Conservation (phyloP, 2,113 vertebrate species). For the Campylorhamphus procurvoides region DNA sequence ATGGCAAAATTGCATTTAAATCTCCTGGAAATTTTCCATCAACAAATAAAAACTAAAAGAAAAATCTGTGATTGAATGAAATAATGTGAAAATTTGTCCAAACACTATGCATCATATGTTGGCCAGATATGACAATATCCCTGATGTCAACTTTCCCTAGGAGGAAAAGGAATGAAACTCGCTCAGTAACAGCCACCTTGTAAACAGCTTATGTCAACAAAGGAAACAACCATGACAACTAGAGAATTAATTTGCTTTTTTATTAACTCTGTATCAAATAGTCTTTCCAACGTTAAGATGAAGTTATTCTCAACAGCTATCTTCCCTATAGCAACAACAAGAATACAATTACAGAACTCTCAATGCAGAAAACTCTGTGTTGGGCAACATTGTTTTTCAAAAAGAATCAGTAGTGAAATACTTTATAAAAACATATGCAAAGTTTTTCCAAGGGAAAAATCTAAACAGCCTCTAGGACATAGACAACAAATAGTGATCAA, state of each 20-base stretch:
- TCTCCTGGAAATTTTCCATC: neutral
- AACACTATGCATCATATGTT: neutral
- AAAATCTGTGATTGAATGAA: neutral
- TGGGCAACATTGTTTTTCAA: neutral
- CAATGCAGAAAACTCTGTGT: neutral
- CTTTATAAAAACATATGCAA: neutral
- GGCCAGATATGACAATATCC: neutral
- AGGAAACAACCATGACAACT: neutral
- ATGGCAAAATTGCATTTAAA: neutral
- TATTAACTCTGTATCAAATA: neutral
- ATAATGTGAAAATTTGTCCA: neutral
- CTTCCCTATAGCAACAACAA: neutral
- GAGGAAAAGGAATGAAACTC: neutral
- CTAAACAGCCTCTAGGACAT: neutral
- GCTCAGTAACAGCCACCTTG: neutral
- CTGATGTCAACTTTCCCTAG: neutral
- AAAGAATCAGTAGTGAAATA: neutral
- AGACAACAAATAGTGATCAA: neutral
- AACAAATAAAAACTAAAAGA: neutral
- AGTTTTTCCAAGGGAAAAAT: accelerated
- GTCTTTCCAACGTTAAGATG: neutral
- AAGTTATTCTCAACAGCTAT: neutral
- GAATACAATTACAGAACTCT: neutral
- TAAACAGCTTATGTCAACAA: neutral
- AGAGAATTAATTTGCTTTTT: neutral